These are phyloP conservation scores for Chaenocephalus aceratus DNA, from an alignment of 2,113 vertebrate species.

Conservation along the genomic window DNA sequence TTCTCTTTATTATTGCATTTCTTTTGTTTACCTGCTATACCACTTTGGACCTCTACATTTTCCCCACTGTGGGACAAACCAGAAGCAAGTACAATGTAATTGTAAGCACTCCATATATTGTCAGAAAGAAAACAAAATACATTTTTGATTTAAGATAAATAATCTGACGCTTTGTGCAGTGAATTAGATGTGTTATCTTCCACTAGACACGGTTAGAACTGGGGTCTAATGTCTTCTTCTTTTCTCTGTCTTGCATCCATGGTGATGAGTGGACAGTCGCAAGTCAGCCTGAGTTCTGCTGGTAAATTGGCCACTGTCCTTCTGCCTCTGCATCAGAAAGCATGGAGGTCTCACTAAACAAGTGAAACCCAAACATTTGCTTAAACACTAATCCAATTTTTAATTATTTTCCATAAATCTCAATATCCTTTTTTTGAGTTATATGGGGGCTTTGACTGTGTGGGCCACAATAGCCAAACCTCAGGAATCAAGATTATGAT, in stretches of 20 bases:
- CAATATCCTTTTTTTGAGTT: conserved; percentile 31
- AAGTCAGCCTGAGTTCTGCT: conserved; percentile 31
- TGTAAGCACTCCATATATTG: too few species aligned
- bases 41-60: too few species aligned
- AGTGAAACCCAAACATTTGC: conserved; percentile 77
- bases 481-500: conserved; percentile 66
- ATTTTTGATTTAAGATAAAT: too few species aligned
- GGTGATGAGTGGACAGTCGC: neutral
- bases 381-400: conserved; percentile 74
- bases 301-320: conserved; percentile 31
- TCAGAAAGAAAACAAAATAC: too few species aligned
- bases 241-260: neutral
- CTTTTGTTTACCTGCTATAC: too few species aligned
- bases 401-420: conserved; percentile 57
- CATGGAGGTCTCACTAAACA: conserved; percentile 68
- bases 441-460: conserved; percentile 24
- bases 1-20: too few species aligned
- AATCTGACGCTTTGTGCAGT: too few species aligned
- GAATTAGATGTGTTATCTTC: neutral
- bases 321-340: conserved; percentile 33
- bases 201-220: neutral
- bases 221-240: neutral
- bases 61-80: too few species aligned
- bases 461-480: conserved; percentile 53
- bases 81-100: too few species aligned